Evolutionary conservation across 2,888 invertebrate genomes (phyloP).

Genomic region (Nasonia oneida): DNA sequence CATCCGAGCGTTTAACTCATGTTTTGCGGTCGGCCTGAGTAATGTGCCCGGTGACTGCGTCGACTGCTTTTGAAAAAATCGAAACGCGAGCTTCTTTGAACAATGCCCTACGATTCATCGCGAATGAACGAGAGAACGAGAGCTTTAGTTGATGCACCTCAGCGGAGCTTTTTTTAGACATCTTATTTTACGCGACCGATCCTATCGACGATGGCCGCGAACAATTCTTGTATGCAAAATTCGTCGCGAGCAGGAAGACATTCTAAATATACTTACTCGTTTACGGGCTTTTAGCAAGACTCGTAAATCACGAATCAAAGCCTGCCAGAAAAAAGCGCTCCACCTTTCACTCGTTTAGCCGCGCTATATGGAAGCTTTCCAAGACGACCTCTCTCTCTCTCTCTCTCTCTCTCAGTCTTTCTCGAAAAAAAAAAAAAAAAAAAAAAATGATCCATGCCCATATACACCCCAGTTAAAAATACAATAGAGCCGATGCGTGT

Average conservation of each 20-base stretch:
- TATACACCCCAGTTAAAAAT: not conserved
- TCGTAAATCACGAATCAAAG: slow-evolving; percentile 1
- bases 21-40: not conserved
- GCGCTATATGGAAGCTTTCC: not conserved
- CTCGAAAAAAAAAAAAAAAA: not conserved
- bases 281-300: not conserved
- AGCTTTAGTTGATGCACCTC: not conserved
- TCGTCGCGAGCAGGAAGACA: not conserved
- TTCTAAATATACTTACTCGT: not conserved
- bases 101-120: not conserved
- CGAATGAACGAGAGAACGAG: not conserved
- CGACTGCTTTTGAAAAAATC: no score
- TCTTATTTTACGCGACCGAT: slow-evolving; percentile 33
- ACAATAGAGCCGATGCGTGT: not conserved
- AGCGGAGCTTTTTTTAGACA: slow-evolving; percentile 38
- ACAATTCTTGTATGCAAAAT: not conserved
- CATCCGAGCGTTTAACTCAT: not conserved
- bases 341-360: not conserved
- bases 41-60: no score
- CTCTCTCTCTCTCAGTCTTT: no score
- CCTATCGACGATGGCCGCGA: not conserved
- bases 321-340: not conserved
- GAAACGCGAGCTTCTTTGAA: not conserved
- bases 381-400: not conserved
- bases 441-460: not conserved